Conservation (phyloP, 2,888 invertebrate genomes). For the Cremastinae sp. region DNA sequence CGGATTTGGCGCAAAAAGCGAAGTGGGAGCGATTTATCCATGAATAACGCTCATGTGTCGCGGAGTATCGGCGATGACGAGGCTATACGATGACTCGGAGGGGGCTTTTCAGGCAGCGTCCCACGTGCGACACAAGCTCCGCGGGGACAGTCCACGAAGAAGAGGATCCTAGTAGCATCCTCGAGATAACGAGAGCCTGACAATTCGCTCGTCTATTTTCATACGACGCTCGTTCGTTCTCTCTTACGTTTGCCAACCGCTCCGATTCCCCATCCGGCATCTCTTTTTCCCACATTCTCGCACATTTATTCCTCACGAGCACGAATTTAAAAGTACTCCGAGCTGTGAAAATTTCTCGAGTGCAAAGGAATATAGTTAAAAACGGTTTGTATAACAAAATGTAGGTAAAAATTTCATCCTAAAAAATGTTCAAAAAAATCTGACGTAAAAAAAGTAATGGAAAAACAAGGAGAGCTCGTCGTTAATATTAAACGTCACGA, state of each 20-base stretch:
- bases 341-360: too few relatives aligned
- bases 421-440: too few relatives aligned
- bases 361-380: too few relatives aligned
- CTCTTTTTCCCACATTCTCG: too few relatives aligned
- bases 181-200: conserved; percentile 62
- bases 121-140: too few relatives aligned
- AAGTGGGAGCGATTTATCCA: conserved; percentile 77
- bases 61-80: conserved; percentile 64
- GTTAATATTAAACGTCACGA: conserved; percentile 10
- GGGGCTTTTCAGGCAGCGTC: too few relatives aligned
- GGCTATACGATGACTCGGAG: too few relatives aligned
- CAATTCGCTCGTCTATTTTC: conserved; percentile 43
- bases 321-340: too few relatives aligned
- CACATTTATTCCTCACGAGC: conserved; percentile 42
- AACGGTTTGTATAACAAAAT: too few relatives aligned
- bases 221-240: conserved; percentile 10
- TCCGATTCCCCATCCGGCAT: conserved; percentile 59
- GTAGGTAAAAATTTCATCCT: too few relatives aligned
- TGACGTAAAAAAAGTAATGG: not conserved
- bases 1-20: conserved; percentile 77
- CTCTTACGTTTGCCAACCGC: conserved; percentile 35
- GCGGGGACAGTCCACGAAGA: too few relatives aligned
- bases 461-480: not conserved
- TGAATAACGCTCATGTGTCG: conserved; percentile 76
- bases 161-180: conserved; percentile 65